Base-by-base conservation (phyloP, 1,140 invertebrate species). In the Achatina immaculata region DNA sequence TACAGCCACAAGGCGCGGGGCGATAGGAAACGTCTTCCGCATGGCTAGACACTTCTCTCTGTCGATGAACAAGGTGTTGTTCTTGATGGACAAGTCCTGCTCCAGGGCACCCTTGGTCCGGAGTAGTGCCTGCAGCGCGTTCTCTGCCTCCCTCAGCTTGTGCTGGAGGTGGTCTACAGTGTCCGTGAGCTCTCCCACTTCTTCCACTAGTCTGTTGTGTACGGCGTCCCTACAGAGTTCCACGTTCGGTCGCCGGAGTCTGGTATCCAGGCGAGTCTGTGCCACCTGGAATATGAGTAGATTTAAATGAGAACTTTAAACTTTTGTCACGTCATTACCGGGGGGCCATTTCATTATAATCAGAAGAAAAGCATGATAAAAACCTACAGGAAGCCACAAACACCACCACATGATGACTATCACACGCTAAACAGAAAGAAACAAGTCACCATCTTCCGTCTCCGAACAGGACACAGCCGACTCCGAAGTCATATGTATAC, bases 21-120 rank as follows among this genome's bases (percentile, higher is more conserved):
- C 86, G 87, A 92, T 91, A 55, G 97, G 97, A 92, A 97, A 98
- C 14, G 95, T 95, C 77, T 96, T 94, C 76, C 97, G 92, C 84
- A 98, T 93, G n/a, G 96, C 96, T 91, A 96, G 94, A 89, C 97
- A 98, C 92, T 97, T 97, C 91, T 98, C 97, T 73, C 96, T 93
- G 92, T 99, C 97, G 82, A 98, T 97, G 90, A 97, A 97, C 68
- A 98, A 91, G 7, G 96, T 95, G 88, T 97, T 96, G 74, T 96
- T 94, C 93, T 98, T 99, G 86, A 95, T 93, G 58, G 95, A 94
- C 36, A 98, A 92, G 91, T 98, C 97, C 72, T 95, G 94, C 91
- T 98, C 97, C 28, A 99, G 92, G 80, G 93, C 93, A 55, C 95
- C 94, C 86, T 95, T 94, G 1, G 96, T 96, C 83, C 95, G 94